Evolutionary conservation across 2,888 invertebrate species (phyloP).

Genomic region (Cerceris rybyensis): DNA sequence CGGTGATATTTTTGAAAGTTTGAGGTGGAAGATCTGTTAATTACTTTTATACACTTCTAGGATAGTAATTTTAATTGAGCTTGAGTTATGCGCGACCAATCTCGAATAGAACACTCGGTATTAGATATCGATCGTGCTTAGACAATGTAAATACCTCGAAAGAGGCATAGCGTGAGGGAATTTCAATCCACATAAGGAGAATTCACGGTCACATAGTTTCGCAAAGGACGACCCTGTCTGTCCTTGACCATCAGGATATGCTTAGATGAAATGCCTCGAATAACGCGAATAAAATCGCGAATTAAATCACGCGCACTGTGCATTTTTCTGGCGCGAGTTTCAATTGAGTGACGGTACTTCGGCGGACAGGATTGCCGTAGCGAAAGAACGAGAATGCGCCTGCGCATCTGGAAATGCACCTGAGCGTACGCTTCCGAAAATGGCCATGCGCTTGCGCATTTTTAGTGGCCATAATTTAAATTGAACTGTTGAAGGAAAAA

Average conservation of each 20-base stretch:
- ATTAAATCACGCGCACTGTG: neutral
- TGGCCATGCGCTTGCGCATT: no score
- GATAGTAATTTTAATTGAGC: neutral
- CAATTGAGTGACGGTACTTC: no score
- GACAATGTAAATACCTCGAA: constrained; percentile 34
- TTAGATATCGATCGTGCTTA: constrained; percentile 3
- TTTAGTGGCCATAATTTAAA: neutral
- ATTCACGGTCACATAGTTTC: constrained; percentile 61
- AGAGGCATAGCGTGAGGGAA: constrained; percentile 58
- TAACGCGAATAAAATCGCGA: constrained; percentile 11
- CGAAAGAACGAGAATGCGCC: no score
- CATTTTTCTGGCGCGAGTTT: neutral
- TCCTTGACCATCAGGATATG: constrained; percentile 65
- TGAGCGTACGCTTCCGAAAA: no score
- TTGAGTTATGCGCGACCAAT: neutral
- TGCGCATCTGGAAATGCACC: no score
- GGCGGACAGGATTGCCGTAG: no score
- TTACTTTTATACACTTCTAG: no score
- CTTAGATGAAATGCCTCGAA: constrained; percentile 37
- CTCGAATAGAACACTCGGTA: neutral
- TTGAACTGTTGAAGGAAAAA: neutral
- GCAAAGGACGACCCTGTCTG: constrained; percentile 42
- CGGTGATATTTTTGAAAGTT: no score
- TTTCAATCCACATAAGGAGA: constrained; percentile 32
- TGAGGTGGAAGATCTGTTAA: no score